These are phyloP conservation scores for Hormaphis cornu DNA, from an alignment of 1,140 invertebrate genomes.

Conservation along the genomic window DNA sequence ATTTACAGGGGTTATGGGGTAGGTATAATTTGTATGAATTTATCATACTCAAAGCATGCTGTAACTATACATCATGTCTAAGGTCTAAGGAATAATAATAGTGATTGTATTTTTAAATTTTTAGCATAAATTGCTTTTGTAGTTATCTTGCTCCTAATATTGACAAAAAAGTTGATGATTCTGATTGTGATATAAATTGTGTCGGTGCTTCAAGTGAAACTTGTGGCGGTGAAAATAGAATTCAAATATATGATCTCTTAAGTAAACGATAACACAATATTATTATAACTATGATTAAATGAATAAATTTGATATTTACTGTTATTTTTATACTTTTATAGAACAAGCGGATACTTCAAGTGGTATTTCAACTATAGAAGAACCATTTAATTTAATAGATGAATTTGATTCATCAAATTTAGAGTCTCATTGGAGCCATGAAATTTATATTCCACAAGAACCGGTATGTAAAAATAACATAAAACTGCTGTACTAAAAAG, in stretches of 20 bases:
- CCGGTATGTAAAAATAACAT: not conserved
- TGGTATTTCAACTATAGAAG: no score
- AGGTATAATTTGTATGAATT: no score
- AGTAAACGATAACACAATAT: not conserved
- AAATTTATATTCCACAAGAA: conserved; percentile 10
- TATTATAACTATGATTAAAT: not conserved
- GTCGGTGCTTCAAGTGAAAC: conserved; percentile 55
- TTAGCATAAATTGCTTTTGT: conserved; percentile 85
- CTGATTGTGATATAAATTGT: conserved; percentile 69
- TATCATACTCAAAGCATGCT: not conserved
- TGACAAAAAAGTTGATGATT: conserved; percentile 48
- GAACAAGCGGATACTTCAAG: not conserved
- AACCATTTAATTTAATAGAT: not conserved
- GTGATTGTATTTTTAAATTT: conserved; percentile 33
- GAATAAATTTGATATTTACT: not conserved
- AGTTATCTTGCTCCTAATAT: conserved; percentile 48
- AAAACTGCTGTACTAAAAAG: not conserved
- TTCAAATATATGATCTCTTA: conserved; percentile 39
- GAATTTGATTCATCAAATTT: conserved; percentile 9
- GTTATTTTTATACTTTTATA: not conserved
- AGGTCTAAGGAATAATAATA: not conserved
- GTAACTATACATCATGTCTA: not conserved
- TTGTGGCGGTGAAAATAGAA: conserved; percentile 81
- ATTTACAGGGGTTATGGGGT: conserved; percentile 18
- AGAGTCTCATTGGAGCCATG: conserved; percentile 13